Evolutionary conservation across 2,797 vertebrate genomes (phyloP).

Genomic region (Alca torda): DNA sequence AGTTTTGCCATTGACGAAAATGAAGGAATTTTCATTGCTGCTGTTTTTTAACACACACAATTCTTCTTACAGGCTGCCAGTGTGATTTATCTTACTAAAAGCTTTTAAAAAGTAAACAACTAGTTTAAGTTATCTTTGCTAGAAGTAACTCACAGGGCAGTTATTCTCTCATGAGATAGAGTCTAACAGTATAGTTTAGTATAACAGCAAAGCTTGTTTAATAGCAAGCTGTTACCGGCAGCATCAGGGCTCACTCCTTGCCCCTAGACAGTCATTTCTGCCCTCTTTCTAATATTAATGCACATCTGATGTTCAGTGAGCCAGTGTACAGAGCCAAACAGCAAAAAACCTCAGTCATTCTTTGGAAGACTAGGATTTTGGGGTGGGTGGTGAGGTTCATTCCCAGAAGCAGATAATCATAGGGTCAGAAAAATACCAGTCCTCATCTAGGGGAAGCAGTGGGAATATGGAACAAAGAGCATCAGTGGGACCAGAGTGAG

Average conservation of each 20-base stretch:
- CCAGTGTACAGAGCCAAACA: not conserved
- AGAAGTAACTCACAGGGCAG: not conserved
- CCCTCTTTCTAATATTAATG: not conserved
- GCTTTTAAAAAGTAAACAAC: not conserved
- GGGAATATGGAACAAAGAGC: not conserved
- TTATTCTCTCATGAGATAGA: not conserved
- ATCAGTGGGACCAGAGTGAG: not conserved
- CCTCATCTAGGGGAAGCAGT: not conserved
- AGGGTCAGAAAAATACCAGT: not conserved
- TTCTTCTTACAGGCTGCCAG: not conserved
- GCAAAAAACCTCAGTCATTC: not conserved
- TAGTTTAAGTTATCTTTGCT: not conserved
- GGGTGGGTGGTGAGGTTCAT: not conserved
- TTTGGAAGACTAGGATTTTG: not conserved
- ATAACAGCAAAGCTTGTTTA: not conserved
- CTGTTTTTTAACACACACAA: not conserved
- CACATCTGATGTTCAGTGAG: not conserved
- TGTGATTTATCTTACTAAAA: not conserved
- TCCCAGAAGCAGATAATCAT: not conserved
- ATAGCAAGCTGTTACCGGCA: not conserved
- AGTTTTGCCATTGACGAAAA: accelerated
- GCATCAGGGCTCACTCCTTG: not conserved
- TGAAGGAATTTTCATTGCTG: accelerated
- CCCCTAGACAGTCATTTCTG: not conserved
- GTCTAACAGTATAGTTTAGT: not conserved